Conservation (phyloP, 2,797 vertebrate species). For the Myripristis murdjan region DNA sequence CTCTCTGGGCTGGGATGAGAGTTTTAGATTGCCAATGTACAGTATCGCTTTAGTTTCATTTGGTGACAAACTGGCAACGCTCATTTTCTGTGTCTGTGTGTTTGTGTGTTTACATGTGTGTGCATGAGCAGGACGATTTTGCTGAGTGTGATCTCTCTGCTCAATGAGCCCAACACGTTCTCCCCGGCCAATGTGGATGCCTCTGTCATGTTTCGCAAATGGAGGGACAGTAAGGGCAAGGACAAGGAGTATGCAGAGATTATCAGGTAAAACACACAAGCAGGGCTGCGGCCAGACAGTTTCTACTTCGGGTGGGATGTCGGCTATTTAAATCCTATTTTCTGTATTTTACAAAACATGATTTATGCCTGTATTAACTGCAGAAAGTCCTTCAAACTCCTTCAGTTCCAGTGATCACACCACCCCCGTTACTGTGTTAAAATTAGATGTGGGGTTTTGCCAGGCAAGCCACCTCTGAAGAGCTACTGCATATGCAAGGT, state of each 20-base stretch:
- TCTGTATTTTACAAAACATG: too few relatives aligned
- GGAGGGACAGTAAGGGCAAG: conserved; percentile 99
- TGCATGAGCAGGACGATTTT: conserved; percentile 91
- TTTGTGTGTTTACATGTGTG: conserved; percentile 36
- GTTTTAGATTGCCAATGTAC: neutral
- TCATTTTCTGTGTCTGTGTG: conserved; percentile 26
- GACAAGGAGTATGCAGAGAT: conserved; percentile 99
- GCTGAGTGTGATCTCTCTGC: conserved; percentile 97
- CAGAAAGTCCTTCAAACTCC: too few relatives aligned
- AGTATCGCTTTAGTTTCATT: neutral
- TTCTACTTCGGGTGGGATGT: too few relatives aligned
- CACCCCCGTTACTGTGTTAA: too few relatives aligned
- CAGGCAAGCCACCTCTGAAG: too few relatives aligned
- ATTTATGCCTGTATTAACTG: too few relatives aligned
- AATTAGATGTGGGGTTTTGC: too few relatives aligned
- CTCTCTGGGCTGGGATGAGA: conserved; percentile 18
- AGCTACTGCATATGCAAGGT: too few relatives aligned
- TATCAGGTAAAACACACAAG: conserved; percentile 87
- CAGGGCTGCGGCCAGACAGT: too few relatives aligned
- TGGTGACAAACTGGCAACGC: neutral
- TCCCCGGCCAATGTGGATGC: conserved; percentile 98
- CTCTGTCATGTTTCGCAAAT: conserved; percentile 99
- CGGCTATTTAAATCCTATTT: too few relatives aligned
- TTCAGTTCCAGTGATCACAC: too few relatives aligned
- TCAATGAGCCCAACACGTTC: conserved; percentile 99